Evolutionary conservation across 2,113 vertebrate species (phyloP).

Genomic region (Romanogobio albipinnatus): DNA sequence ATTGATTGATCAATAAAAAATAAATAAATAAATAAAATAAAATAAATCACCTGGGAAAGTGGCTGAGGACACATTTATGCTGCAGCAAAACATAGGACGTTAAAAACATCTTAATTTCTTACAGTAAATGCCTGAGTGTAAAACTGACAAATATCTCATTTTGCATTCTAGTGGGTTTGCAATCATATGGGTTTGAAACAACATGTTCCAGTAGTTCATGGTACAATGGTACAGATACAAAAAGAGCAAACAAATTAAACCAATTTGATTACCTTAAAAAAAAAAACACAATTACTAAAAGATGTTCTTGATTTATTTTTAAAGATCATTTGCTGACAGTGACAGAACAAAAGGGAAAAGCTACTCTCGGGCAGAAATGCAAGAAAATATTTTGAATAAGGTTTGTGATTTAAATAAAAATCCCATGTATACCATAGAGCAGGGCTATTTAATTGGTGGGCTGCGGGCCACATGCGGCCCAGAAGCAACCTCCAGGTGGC

Average conservation of each 20-base stretch:
- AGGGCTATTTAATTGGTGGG: too few relatives aligned
- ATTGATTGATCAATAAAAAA: too few relatives aligned
- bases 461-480: too few relatives aligned
- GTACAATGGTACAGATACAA: too few relatives aligned
- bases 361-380: not conserved
- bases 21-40: too few relatives aligned
- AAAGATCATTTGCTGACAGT: not conserved
- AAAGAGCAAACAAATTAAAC: too few relatives aligned
- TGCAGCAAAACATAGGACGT: not conserved
- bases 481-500: too few relatives aligned
- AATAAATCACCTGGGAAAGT: not conserved
- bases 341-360: not conserved
- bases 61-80: not conserved
- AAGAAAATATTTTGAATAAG: slow-evolving; percentile 19
- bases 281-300: not conserved
- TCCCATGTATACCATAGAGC: too few relatives aligned
- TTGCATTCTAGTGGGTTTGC: too few relatives aligned
- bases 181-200: too few relatives aligned
- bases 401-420: not conserved
- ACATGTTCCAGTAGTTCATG: too few relatives aligned
- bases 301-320: not conserved
- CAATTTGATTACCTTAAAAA: too few relatives aligned
- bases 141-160: not conserved
- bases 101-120: not conserved
- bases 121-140: not conserved